These are phyloP conservation scores for Alsophila aescularia DNA, from an alignment of 2,888 invertebrate genomes.

Conservation along the genomic window DNA sequence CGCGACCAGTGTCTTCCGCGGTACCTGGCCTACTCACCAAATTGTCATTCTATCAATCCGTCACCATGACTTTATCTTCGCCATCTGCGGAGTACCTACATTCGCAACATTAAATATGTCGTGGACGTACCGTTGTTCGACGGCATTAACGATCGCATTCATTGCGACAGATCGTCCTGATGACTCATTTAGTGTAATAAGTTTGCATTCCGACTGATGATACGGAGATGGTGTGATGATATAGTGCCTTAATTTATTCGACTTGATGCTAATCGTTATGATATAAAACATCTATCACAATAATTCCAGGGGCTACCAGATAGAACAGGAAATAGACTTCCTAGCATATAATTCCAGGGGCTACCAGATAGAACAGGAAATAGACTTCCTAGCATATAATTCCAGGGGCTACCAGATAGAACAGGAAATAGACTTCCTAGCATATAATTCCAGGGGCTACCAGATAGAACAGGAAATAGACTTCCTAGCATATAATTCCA, in stretches of 20 bases:
- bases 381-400: too few species aligned
- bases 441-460: too few species aligned
- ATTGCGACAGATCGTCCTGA: slow-evolving; percentile 50
- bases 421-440: too few species aligned
- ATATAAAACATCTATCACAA: neutral
- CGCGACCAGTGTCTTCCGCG: slow-evolving; percentile 75
- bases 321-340: too few species aligned
- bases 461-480: too few species aligned
- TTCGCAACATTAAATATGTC: slow-evolving; percentile 55
- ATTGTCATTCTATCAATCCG: slow-evolving; percentile 82
- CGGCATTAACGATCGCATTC: slow-evolving; percentile 54
- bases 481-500: too few species aligned
- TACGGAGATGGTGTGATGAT: slow-evolving; percentile 16
- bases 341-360: too few species aligned
- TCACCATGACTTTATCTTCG: slow-evolving; percentile 76
- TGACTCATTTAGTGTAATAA: slow-evolving; percentile 45
- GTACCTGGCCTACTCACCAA: slow-evolving; percentile 81
- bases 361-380: too few species aligned
- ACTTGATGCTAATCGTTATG: slow-evolving; percentile 1
- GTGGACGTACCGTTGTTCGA: slow-evolving; percentile 59
- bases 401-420: too few species aligned
- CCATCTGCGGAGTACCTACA: slow-evolving; percentile 64
- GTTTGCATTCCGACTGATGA: slow-evolving; percentile 29
- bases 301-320: too few species aligned
- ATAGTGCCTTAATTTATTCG: slow-evolving; percentile 7